These are phyloP conservation scores for Clinocottus analis DNA, from an alignment of 2,113 vertebrate genomes.

Conservation along the genomic window DNA sequence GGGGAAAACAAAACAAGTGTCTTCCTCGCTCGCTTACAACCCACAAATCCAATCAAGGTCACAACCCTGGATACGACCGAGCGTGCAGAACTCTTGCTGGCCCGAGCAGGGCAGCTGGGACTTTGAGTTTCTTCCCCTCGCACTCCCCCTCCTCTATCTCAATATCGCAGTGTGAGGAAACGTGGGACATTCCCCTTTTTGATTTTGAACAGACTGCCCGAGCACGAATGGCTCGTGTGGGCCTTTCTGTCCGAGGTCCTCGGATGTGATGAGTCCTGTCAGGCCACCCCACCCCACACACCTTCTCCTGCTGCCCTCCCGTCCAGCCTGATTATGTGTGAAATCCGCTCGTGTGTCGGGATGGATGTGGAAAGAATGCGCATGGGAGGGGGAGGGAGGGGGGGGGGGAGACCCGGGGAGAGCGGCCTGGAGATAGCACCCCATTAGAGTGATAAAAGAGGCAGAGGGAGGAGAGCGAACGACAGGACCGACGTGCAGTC, in stretches of 20 bases:
- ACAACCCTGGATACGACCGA: slow-evolving; percentile 52
- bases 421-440: slow-evolving; percentile 80
- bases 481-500: slow-evolving; percentile 79
- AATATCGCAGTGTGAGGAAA: slow-evolving; percentile 24
- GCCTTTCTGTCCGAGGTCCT: slow-evolving; percentile 72
- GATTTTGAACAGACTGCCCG: slow-evolving; percentile 43
- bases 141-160: slow-evolving; percentile 52
- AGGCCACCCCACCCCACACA: slow-evolving; percentile 42
- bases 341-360: slow-evolving; percentile 82
- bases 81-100: slow-evolving; percentile 34
- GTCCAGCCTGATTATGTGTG: slow-evolving; percentile 80
- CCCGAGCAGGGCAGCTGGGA: slow-evolving; percentile 52
- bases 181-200: slow-evolving; percentile 45
- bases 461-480: slow-evolving; percentile 80
- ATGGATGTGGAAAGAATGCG: slow-evolving; percentile 80
- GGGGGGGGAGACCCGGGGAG: slow-evolving; percentile 63
- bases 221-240: slow-evolving; percentile 60
- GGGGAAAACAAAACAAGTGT: background rate
- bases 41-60: slow-evolving; percentile 59
- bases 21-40: slow-evolving; percentile 36
- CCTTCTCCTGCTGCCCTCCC: slow-evolving; percentile 46
- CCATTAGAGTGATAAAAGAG: slow-evolving; percentile 87
- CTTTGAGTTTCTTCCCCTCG: slow-evolving; percentile 59
- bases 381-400: slow-evolving; percentile 25
- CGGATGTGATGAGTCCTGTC: slow-evolving; percentile 74